Evolutionary conservation across 2,797 vertebrate genomes (phyloP), one percentile per base, ranked within the genome.

Genomic region (Ctenopoma multispine): DNA sequence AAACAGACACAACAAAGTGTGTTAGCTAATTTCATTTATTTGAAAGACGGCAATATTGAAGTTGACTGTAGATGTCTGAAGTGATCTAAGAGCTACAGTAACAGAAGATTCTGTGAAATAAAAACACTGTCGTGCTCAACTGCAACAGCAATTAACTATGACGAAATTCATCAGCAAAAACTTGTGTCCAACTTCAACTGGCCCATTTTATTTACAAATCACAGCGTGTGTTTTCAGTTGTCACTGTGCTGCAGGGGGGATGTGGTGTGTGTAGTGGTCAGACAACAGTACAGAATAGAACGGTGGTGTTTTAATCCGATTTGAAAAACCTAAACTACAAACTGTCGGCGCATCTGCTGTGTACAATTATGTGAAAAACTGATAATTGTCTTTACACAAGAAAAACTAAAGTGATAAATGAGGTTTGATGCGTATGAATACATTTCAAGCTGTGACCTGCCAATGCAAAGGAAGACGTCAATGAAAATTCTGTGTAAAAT

Each of bases 11-110:
- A 65, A 34, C 46, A n/a, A 13, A 23, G 5, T 49, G 49, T 40
- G 46, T 89, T 86, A 82, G 74, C 79, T 81, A 84, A 81, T 73
- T 87, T 82, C 69, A 83, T 92, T 92, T 87, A 90, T 90, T 81
- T 69, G 49, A 89, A 83, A 85, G 78, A 85, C 76, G 80, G 86
- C 76, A 80, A 69, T 70, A 70, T 54, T 72, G 77, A 72, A 81
- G 77, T 75, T 70, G 75, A 80, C 62, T 75, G 80, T 84, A 72
- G 77, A 74, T 24, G 60, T 71, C 53, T 82, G 56, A 76, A 62
- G 75, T 79, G 79, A 68, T 55, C 47, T 46, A 63, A 63, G 41
- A 82, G 31, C 69, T 77, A 11, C 65, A 62, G 66, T 24, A 61
- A 60, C 24, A 60, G 29, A 53, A 46, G 20, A 27, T 18, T 51